phyloP scores from a whole-genome alignment of 2,113 vertebrate species.

The Xiphias gladius region DNA sequence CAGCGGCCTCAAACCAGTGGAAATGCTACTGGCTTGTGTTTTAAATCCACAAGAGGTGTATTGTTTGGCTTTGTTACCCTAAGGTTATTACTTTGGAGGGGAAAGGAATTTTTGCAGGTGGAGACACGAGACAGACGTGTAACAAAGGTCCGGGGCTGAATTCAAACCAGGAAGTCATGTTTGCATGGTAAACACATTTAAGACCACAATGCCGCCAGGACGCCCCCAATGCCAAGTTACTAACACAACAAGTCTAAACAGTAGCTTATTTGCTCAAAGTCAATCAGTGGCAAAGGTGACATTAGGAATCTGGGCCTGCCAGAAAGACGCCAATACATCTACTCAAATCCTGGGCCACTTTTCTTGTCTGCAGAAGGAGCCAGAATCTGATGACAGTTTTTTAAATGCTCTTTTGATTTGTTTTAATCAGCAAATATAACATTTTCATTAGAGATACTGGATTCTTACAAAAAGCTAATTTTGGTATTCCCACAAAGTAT shows the following conservation, averaged over 20 bases:
- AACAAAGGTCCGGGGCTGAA: constrained; percentile 35
- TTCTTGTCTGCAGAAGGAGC: constrained; percentile 49
- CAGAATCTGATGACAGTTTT: constrained; percentile 41
- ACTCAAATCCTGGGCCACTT: constrained; percentile 36
- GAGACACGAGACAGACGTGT: constrained; percentile 7
- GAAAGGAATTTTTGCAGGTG: constrained; percentile 15
- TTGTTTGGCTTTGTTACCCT: constrained; percentile 17
- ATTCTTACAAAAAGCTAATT: constrained; percentile 30
- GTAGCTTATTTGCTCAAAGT: constrained; percentile 45
- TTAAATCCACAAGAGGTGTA: constrained; percentile 69
- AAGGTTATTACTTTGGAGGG: constrained; percentile 1
- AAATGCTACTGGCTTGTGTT: constrained; percentile 57
- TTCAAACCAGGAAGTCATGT: constrained; percentile 40
- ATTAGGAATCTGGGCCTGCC: constrained; percentile 47
- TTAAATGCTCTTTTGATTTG: constrained; percentile 42
- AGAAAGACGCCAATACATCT: constrained; percentile 63
- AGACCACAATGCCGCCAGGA: constrained; percentile 37
- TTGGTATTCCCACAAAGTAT: constrained; percentile 13
- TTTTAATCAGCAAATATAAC: constrained; percentile 62
- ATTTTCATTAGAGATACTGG: constrained; percentile 36
- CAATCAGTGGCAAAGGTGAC: constrained; percentile 63
- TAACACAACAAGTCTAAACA: constrained; percentile 46
- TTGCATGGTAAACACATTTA: constrained; percentile 37
- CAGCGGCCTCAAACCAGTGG: constrained; percentile 62
- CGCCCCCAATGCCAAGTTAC: constrained; percentile 19